Evolutionary conservation across 2,888 invertebrate genomes (phyloP), one percentile per base, ranked within the genome.

Genomic region (Plebejus argus): DNA sequence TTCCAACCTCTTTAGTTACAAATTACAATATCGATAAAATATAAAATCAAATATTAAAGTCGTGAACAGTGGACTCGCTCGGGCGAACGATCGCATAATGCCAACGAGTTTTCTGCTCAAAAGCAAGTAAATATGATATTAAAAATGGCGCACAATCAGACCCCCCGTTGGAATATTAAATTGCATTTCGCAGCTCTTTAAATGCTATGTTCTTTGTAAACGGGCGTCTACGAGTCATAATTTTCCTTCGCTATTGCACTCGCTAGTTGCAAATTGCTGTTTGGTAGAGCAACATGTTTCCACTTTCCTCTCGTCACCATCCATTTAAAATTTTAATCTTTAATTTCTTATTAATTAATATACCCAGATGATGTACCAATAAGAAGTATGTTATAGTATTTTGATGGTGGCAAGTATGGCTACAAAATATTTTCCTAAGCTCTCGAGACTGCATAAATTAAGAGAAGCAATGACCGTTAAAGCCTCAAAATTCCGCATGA

Each of bases 361-460:
- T 35, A 35, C 35, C 35, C 7, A 35, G 35, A 35, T 35, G 35
- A 35, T 5, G 35, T 28, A 28, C 28, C 28, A 28, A 35, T 35
- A 35, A 35, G 7, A 35, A 35, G 35, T 39, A 8, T 8, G 10
- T 8, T 39, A 39, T 45, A 10, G 2, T 45, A 45, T 45, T 45
- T 12, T 45, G 45, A 45, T 45, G 61, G 20, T 61, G 2, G 10
- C 2, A 56, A 7, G n/a, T 56, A 56, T 18, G 7, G 18, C 23
- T 12, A 10, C 12, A 12, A 61, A 61, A 33, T 66, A 66, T 66
- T 66, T 33, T 28, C 18, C 12, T 33, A 66, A 28, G 18, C 66
- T 66, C 28, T 28, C 10, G 28, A 66, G 66, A 28, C 66, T 66
- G 66, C 71, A 71, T 71, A 71, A 71, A 71, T 49, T 28, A 74